Evolutionary conservation across 2,888 invertebrate species (phyloP), one percentile per base, ranked within the genome.

Genomic region (Apamea anceps): DNA sequence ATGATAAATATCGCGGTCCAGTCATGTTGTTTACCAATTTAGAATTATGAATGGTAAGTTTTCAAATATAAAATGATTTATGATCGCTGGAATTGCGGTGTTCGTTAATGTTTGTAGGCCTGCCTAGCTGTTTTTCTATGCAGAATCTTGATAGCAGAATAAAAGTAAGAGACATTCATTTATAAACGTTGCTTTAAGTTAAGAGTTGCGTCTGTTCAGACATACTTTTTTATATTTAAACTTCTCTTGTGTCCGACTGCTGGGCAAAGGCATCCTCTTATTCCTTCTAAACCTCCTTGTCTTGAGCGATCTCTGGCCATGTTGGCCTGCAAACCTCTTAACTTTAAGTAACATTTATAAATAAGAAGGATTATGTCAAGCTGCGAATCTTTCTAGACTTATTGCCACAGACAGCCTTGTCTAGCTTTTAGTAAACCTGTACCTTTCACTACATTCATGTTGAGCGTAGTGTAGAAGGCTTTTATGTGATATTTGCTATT

Each of bases 21-120:
- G 91, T 91, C 91, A 91, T 80, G 87, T 92, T 94, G 93, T 94
- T 95, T 95, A 95, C 95, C 94, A 94, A 87, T 92, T 91, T 94
- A 85, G 82, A 92, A 90, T 92, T 92, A 93, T 91, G 89, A 91
- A 89, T 89, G 88, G 84, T 90, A 89, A 87, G 89, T 87, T 87
- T 88, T 89, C 82, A 85, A 85, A 80, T 85, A 85, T 88, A 85
- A 85, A 85, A 86, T 87, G 84, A 90, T 88, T 90, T 90, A 87
- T 91, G 71, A 87, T 85, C 84, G 88, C 85, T 90, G 83, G 88
- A 87, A 81, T 90, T 88, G 75, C 72, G 85, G 84, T 90, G 81
- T 89, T 89, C 85, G 82, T 88, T 82, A 88, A 85, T 89, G 84
- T 87, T 87, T 83, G 77, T 5, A 37, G 37, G 42, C 42, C 42